phyloP scores from a whole-genome alignment of 2,113 vertebrate species.

The Paradisaea rubra region DNA sequence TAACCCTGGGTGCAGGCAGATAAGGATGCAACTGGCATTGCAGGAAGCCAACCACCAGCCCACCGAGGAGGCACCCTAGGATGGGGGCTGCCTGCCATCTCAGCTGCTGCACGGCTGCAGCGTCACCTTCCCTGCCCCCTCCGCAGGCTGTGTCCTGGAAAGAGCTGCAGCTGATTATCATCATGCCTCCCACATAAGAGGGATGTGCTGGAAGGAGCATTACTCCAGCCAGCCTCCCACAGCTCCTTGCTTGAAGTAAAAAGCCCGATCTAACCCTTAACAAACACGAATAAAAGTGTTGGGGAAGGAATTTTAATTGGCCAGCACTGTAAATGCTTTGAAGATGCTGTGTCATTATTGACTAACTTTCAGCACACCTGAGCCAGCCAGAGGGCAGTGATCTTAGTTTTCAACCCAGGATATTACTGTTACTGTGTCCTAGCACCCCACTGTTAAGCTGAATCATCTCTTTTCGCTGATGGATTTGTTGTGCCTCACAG shows the following conservation, averaged over 20 bases:
- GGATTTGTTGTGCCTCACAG: neutral
- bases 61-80: neutral
- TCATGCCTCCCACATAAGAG: conserved; percentile 35
- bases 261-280: conserved; percentile 40
- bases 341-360: conserved; percentile 60
- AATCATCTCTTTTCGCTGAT: neutral
- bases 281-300: conserved; percentile 35
- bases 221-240: conserved; percentile 47
- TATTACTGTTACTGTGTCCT: neutral
- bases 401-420: neutral
- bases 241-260: conserved; percentile 17
- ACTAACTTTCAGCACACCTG: conserved; percentile 38
- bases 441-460: neutral
- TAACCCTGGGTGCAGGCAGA: neutral
- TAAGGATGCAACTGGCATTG: neutral
- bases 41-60: neutral
- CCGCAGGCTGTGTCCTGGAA: neutral
- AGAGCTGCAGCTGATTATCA: conserved; percentile 4
- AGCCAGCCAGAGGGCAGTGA: conserved; percentile 31
- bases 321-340: neutral
- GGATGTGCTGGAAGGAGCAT: conserved; percentile 36
- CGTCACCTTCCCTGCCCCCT: neutral
- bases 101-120: neutral
- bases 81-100: neutral
- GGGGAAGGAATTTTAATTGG: conserved; percentile 58